phyloP scores from a whole-genome alignment of 2,113 vertebrate genomes.

The Salvator merianae region DNA sequence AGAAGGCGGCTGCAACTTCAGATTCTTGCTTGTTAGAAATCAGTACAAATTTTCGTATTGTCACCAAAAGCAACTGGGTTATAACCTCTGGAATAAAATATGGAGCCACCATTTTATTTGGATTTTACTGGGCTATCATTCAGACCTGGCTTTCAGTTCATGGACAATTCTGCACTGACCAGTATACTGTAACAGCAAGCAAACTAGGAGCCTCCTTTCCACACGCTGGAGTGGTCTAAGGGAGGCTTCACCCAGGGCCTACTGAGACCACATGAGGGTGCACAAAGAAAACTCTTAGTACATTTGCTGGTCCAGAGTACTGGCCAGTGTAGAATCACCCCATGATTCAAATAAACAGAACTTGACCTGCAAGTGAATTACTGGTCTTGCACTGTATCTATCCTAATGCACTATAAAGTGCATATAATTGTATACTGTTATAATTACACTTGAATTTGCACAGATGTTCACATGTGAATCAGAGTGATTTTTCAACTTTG shows the following conservation, averaged over 20 bases:
- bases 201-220: no score
- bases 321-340: neutral
- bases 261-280: no score
- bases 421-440: neutral
- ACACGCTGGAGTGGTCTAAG: no score
- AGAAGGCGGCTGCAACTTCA: neutral
- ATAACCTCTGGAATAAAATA: conserved; percentile 10
- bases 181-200: no score
- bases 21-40: neutral
- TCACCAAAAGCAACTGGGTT: neutral
- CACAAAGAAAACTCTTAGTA: no score
- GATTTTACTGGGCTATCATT: neutral
- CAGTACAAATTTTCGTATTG: neutral
- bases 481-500: neutral
- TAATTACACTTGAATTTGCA: neutral
- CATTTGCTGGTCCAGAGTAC: no score
- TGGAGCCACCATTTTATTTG: neutral
- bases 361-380: neutral
- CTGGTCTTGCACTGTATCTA: neutral
- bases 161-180: no score
- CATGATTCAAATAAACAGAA: neutral
- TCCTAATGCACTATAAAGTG: neutral
- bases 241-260: no score
- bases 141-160: neutral
- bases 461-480: neutral